Evolutionary conservation across 2,888 invertebrate species (phyloP), one percentile per base, ranked within the genome.

Genomic region (Thera britannica): DNA sequence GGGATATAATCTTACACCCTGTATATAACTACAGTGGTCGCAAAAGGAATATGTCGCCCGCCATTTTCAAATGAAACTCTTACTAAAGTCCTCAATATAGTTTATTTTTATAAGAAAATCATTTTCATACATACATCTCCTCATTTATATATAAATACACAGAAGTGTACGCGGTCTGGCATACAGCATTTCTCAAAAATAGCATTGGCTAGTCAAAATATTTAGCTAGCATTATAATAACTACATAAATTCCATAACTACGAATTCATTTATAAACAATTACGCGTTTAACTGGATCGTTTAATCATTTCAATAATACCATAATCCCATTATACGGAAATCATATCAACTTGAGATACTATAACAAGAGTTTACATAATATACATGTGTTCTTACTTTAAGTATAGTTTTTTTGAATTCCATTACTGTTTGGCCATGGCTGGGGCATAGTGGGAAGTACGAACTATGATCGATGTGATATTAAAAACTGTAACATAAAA

Each of bases 61-160:
- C 41, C 2, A 46, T 52, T 7, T 34, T 9, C 23, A 34, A 83
- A 79, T 77, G 64, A 83, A 79, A 81, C 67, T 75, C 58, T 11
- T 58, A 65, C 79, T 11, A 71, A 72, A 72, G 88, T 91, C 86
- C 83, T 93, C 92, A 87, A 72, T 91, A 92, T 90, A 92, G 79
- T 90, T 93, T 92, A 91, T 90, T 89, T 92, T 90, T 89, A 92
- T 93, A 93, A 89, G 93, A 93, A 92, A 93, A 92, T 91, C 90
- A 88, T 90, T 90, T 90, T 88, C 90, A 83, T 83, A 83, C 92
- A 83, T 88, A 85, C 92, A 90, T 92, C 92, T 78, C 83, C 89
- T 85, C 83, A 81, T 82, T 77, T 90, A 87, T 89, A 90, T 89
- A 91, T 93, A 93, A 92, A 92, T 92, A 93, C 90, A 90, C 85